These are phyloP conservation scores for Heptranchias perlo DNA, from an alignment of 2,113 vertebrate genomes.

Conservation along the genomic window DNA sequence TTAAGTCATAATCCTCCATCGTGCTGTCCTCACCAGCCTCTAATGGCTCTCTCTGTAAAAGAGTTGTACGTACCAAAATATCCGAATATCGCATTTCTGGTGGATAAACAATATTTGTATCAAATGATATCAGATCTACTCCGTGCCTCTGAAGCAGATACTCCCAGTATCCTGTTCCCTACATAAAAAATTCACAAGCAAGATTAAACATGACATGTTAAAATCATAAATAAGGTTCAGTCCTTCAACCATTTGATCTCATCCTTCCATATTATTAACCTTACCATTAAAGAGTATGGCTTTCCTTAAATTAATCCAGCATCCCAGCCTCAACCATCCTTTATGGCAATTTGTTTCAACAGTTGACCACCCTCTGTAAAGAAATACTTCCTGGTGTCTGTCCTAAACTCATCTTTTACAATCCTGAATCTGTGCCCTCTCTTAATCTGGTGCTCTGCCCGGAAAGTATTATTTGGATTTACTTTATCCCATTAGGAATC, in stretches of 20 bases:
- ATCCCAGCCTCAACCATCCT: not conserved
- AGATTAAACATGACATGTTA: not conserved
- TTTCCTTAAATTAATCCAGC: not conserved
- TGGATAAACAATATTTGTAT: slow-evolving; percentile 42
- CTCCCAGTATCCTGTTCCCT: slow-evolving; percentile 44
- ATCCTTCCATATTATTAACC: not conserved
- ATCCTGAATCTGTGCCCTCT: not conserved
- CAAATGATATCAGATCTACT: slow-evolving; percentile 41
- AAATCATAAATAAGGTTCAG: not conserved
- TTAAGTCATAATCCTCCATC: not conserved
- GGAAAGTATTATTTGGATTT: not conserved
- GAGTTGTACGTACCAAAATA: slow-evolving; percentile 37
- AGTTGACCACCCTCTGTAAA: not conserved
- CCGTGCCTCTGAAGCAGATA: slow-evolving; percentile 39
- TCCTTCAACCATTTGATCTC: not conserved
- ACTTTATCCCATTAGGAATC: not conserved
- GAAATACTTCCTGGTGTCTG: not conserved
- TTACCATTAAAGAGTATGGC: not conserved
- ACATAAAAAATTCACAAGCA: not conserved
- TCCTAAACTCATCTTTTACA: not conserved
- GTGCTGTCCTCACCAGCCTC: not conserved
- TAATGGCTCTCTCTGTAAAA: not conserved
- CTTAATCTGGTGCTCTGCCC: not conserved
- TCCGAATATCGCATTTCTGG: slow-evolving; percentile 43
- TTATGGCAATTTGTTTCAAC: not conserved